Evolutionary conservation across 30 jellyfish, hydroid and myxozoan genomes (phyloP).

Genomic region (Cassiopea xamachana): DNA sequence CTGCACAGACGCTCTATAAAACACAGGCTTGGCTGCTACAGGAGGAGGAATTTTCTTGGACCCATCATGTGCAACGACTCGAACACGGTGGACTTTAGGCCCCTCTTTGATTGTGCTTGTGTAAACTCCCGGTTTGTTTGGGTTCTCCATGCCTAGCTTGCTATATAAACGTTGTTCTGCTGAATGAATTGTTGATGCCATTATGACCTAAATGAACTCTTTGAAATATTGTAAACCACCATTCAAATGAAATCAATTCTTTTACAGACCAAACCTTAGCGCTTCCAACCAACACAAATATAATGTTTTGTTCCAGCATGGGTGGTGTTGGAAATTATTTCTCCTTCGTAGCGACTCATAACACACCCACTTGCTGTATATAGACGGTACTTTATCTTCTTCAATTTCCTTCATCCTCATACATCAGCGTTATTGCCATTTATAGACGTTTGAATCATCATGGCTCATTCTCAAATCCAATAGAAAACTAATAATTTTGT

Average conservation of each 20-base stretch:
- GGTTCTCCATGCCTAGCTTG: slow-evolving; percentile 78
- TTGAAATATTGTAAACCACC: slow-evolving; percentile 22
- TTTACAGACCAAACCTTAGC: not conserved
- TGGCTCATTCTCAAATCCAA: not conserved
- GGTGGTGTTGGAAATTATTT: slow-evolving; percentile 1
- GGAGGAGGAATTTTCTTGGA: slow-evolving; percentile 93
- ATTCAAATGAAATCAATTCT: not conserved
- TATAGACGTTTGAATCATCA: too few species aligned
- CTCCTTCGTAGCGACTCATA: slow-evolving; percentile 18
- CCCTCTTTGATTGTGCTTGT: slow-evolving; percentile 71
- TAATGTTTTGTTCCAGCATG: slow-evolving; percentile 8
- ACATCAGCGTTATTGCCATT: not conserved
- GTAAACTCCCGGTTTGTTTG: slow-evolving; percentile 64
- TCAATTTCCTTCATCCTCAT: not conserved
- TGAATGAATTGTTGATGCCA: slow-evolving; percentile 72
- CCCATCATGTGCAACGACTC: slow-evolving; percentile 61
- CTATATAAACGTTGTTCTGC: slow-evolving; percentile 67
- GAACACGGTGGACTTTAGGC: slow-evolving; percentile 57
- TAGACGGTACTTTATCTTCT: not conserved
- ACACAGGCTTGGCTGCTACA: slow-evolving; percentile 91
- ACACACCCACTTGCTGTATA: slow-evolving; percentile 2
- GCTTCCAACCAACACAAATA: not conserved
- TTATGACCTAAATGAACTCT: slow-evolving; percentile 23
- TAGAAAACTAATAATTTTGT: not conserved
- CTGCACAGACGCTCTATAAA: slow-evolving; percentile 62